Evolutionary conservation across 2,113 vertebrate species (phyloP), one percentile per base, ranked within the genome.

Genomic region (Willisornis vidua): DNA sequence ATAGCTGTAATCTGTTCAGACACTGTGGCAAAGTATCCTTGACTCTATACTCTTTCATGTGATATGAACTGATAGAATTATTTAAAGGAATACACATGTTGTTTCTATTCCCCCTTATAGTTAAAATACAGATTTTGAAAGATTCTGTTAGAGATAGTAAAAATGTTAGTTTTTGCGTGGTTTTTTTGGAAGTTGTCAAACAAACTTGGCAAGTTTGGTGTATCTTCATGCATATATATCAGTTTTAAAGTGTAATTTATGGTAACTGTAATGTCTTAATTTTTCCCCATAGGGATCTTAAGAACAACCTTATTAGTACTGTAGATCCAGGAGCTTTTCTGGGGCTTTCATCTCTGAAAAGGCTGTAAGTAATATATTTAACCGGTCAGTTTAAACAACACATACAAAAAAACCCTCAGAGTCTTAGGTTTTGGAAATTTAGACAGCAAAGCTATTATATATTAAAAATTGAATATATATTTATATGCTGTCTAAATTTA

Each of bases 261-360:
- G 23, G 11, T 89, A 35, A 85, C n/a, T 62, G 16, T 63, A 23
- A 22, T 59, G 25, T 84, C 25, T 74, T 78, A 66, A 31, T 96
- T 90, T 95, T 91, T 93, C 71, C 97, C 96, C 54, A 73, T 98
- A 99, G 99, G 95, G 99, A 99, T 95, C 98, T 99, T 80, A 98
- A 98, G 96, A 99, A 99, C 96, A 99, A 99, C 98, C 96, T 99
- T 65, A 99, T 99, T 96, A 99, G 98, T 93, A 98, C 96, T 45
- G 99, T 99, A 93, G 99, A 99, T 95, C 99, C 99, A 16, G 99
- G 98, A 90, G 99, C 99, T 81, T 99, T 99, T 95, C 97, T 98
- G 81, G 99, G 99, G 67, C 98, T 99, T 95, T 96, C 98, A 24
- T 98, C 98, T 14, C 98, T 99, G 57, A 99, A 99, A 97, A 98